Evolutionary conservation across 2,113 vertebrate species (phyloP).

Genomic region (Equus przewalskii): DNA sequence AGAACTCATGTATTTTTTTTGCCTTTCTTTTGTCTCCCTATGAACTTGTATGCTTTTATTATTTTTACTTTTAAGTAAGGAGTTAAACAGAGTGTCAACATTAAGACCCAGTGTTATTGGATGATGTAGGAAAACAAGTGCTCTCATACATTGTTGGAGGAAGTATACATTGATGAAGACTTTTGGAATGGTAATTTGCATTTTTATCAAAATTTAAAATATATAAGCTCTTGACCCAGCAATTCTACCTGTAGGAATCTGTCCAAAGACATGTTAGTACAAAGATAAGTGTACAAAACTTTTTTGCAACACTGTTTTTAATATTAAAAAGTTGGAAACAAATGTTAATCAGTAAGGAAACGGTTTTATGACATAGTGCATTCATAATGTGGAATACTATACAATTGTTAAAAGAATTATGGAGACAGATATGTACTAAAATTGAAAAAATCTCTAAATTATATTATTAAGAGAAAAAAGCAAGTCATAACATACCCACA

Average conservation of each 20-base stretch:
- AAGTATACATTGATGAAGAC: background rate
- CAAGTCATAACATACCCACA: background rate
- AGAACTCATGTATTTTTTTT: background rate
- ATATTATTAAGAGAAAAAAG: background rate
- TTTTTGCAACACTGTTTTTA: conserved; percentile 15
- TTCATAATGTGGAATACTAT: background rate
- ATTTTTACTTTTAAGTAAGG: conserved; percentile 46
- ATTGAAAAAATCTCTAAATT: conserved; percentile 10
- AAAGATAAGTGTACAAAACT: conserved; percentile 12
- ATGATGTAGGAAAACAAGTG: background rate
- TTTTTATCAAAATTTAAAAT: background rate
- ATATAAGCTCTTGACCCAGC: background rate
- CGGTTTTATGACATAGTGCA: background rate
- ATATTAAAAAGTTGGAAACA: conserved; percentile 7
- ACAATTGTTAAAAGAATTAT: background rate
- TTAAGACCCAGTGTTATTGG: background rate
- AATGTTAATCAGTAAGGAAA: conserved; percentile 46
- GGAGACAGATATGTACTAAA: background rate
- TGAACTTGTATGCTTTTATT: background rate
- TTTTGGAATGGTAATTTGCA: background rate
- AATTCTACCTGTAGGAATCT: background rate
- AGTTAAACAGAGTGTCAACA: background rate
- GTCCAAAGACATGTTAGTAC: background rate
- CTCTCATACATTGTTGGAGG: background rate
- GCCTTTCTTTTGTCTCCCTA: background rate